Conservation (phyloP, 92 coral and sea anemone species). For the Porites rus region DNA sequence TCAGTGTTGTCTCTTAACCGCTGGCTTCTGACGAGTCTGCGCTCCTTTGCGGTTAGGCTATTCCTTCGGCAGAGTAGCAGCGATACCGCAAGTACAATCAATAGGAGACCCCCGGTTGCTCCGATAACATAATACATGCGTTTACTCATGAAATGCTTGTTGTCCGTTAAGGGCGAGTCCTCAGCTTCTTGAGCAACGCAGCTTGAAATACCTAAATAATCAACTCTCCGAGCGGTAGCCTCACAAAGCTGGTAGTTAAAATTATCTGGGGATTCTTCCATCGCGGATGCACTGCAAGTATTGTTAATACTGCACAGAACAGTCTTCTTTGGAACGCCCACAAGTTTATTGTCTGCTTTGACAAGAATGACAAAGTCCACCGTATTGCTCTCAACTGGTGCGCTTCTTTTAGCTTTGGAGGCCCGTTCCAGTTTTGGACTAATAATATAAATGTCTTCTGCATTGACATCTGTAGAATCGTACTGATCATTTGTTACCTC, state of each 20-base stretch:
- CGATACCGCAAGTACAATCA: constrained; percentile 50
- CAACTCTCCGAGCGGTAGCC: neutral
- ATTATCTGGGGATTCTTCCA: neutral
- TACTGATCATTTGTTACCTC: constrained; percentile 37
- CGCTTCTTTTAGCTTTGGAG: constrained; percentile 23
- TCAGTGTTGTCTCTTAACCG: constrained; percentile 24
- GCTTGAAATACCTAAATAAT: neutral
- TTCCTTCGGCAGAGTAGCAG: constrained; percentile 49
- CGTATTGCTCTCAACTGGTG: neutral
- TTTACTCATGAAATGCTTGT: neutral
- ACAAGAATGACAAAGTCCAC: constrained; percentile 26
- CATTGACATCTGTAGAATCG: constrained; percentile 15
- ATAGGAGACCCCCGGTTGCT: constrained; percentile 51
- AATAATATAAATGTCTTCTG: constrained; percentile 53
- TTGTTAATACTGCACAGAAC: constrained; percentile 38
- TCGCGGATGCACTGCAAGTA: neutral
- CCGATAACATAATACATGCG: constrained; percentile 51
- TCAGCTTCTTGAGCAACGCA: constrained; percentile 4
- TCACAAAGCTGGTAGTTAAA: neutral
- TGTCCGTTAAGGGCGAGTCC: neutral
- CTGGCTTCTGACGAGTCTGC: neutral
- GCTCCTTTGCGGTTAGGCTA: constrained; percentile 19
- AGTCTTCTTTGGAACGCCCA: neutral
- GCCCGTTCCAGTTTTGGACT: constrained; percentile 5
- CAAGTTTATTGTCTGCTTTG: neutral